Evolutionary conservation across 2,113 vertebrate genomes (phyloP).

Genomic region (Nipponia nippon): DNA sequence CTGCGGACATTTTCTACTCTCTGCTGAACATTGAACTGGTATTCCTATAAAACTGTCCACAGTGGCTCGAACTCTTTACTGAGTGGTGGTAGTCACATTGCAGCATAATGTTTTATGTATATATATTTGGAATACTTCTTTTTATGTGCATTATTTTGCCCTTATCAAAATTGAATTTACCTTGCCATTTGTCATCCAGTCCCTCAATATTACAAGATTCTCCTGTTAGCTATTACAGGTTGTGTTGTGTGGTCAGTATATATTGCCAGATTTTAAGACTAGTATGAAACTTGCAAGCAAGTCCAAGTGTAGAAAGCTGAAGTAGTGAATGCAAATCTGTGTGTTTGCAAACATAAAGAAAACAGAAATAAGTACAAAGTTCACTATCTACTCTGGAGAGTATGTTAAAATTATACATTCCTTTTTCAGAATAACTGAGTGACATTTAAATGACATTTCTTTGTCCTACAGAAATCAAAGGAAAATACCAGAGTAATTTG

Average conservation of each 20-base stretch:
- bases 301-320: not conserved
- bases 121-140: not conserved
- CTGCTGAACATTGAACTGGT: not conserved
- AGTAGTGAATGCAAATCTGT: not conserved
- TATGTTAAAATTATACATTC: slow-evolving; percentile 51
- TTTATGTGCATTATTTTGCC: not conserved
- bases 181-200: not conserved
- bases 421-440: slow-evolving; percentile 60
- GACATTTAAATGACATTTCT: slow-evolving; percentile 73
- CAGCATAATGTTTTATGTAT: not conserved
- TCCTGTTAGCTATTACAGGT: not conserved
- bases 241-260: not conserved
- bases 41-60: not conserved
- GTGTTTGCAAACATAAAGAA: slow-evolving; percentile 3
- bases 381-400: slow-evolving; percentile 11
- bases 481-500: slow-evolving; percentile 81
- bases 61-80: not conserved
- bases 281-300: not conserved
- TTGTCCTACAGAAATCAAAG: slow-evolving; percentile 80
- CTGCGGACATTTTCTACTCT: not conserved
- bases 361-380: slow-evolving; percentile 58
- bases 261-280: not conserved
- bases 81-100: not conserved
- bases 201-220: not conserved
- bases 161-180: not conserved